Conservation (phyloP, 2,797 vertebrate genomes). For the Gastrophryne carolinensis region DNA sequence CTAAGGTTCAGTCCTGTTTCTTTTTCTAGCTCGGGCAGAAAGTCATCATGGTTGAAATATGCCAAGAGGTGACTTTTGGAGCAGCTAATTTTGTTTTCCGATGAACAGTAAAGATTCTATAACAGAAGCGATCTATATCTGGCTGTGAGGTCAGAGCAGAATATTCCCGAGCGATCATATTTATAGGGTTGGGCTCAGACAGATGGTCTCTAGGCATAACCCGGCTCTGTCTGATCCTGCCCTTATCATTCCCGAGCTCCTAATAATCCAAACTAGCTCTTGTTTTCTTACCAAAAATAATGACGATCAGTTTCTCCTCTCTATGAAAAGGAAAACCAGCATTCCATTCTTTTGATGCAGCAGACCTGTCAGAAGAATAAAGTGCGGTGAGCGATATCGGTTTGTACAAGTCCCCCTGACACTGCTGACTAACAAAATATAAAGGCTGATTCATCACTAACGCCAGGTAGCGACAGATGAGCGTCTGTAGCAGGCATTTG, state of each 20-base stretch:
- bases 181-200: conserved; percentile 15
- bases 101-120: conserved; percentile 27
- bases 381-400: not conserved
- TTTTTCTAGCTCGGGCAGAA: too few species aligned
- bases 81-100: conserved; percentile 4
- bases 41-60: too few species aligned
- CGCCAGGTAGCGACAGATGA: too few species aligned
- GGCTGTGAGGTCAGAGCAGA: conserved; percentile 10
- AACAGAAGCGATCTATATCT: conserved; percentile 13
- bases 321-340: not conserved
- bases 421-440: not conserved
- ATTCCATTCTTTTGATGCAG: not conserved
- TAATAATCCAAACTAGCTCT: not conserved
- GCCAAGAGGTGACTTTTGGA: too few species aligned
- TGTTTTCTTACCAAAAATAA: not conserved
- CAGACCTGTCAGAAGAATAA: conserved; percentile 7
- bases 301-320: not conserved
- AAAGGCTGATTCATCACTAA: too few species aligned
- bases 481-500: too few species aligned
- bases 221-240: not conserved
- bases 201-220: conserved; percentile 12
- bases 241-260: not conserved
- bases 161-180: conserved; percentile 10
- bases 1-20: too few species aligned
- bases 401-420: conserved; percentile 14